Conservation (phyloP, 1,140 invertebrate genomes). For the Drosophila sulfurigaster region DNA sequence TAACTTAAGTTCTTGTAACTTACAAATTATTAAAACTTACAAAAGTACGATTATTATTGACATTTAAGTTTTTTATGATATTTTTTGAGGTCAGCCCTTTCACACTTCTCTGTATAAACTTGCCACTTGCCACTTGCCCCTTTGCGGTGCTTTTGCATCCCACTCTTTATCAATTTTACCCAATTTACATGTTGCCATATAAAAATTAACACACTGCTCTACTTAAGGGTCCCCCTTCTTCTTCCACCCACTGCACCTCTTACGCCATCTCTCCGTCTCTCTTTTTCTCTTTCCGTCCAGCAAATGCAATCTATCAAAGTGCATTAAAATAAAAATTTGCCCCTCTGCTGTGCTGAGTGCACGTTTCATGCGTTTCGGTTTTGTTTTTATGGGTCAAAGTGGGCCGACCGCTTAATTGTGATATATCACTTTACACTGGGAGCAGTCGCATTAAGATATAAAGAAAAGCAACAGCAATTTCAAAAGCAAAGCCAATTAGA, state of each 20-base stretch:
- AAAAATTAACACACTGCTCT: slow-evolving; percentile 63
- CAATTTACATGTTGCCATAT: slow-evolving; percentile 64
- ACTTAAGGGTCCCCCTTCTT: slow-evolving; percentile 29
- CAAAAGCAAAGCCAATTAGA: slow-evolving; percentile 16
- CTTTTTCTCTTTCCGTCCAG: slow-evolving; percentile 12
- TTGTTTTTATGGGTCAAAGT: slow-evolving; percentile 72
- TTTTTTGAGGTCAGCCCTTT: slow-evolving; percentile 64
- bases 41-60: neutral
- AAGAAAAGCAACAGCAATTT: slow-evolving; percentile 20
- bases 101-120: slow-evolving; percentile 41
- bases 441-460: slow-evolving; percentile 44
- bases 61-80: slow-evolving; percentile 20
- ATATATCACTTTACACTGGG: slow-evolving; percentile 66
- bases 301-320: slow-evolving; percentile 80
- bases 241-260: neutral
- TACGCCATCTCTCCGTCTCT: neutral
- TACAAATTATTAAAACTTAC: neutral
- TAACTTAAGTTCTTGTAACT: neutral
- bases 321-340: slow-evolving; percentile 61
- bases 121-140: slow-evolving; percentile 15
- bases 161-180: slow-evolving; percentile 49
- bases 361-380: slow-evolving; percentile 30
- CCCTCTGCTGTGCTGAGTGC: slow-evolving; percentile 19
- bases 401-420: slow-evolving; percentile 69
- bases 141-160: slow-evolving; percentile 28